phyloP scores from a whole-genome alignment of 2,797 vertebrate species.

The Danio tinwini region DNA sequence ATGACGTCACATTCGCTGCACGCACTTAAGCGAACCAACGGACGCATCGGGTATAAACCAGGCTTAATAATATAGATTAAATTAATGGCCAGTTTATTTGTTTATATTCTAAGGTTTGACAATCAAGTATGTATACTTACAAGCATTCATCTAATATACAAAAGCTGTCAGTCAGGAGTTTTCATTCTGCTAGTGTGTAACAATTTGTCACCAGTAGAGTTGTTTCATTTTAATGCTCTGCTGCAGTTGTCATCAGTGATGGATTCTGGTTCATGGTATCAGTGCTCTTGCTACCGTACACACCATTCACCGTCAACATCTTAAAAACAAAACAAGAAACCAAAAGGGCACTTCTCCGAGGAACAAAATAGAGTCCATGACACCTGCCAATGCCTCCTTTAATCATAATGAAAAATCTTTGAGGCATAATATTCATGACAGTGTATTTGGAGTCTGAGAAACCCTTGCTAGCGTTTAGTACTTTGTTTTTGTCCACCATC shows the following conservation, averaged over 20 bases:
- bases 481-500: neutral
- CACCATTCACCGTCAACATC: neutral
- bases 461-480: too few species aligned
- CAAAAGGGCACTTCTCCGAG: neutral
- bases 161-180: neutral
- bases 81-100: too few species aligned
- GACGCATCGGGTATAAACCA: too few species aligned
- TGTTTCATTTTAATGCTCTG: neutral
- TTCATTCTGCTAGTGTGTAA: neutral
- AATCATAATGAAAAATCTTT: neutral
- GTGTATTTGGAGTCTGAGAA: neutral
- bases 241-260: conserved; percentile 14
- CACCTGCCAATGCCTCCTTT: neutral
- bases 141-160: neutral
- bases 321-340: conserved; percentile 8
- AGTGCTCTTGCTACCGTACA: neutral
- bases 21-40: too few species aligned
- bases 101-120: neutral
- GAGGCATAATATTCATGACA: neutral
- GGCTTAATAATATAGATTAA: too few species aligned
- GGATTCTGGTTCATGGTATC: neutral
- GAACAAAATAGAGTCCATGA: neutral
- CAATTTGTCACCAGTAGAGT: neutral
- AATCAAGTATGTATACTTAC: neutral
- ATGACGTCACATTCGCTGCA: too few species aligned